Percentiles rank a stretch among this genome's conserved stretches.
phyloP scores from a whole-genome alignment of 2,888 invertebrate species.

The Pyrrhosoma nymphula region DNA sequence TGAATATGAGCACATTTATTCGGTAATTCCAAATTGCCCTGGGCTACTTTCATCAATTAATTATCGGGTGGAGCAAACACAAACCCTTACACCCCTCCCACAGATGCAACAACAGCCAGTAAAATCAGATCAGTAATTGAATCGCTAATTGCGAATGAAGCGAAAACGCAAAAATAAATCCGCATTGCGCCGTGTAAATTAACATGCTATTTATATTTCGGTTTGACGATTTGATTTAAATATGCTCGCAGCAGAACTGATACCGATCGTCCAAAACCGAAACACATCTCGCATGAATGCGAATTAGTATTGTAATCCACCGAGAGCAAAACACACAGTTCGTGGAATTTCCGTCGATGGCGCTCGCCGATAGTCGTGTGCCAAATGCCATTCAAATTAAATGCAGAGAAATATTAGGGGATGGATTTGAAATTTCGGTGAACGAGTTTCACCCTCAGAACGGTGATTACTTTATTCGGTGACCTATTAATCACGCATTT shows the following conservation, averaged over 20 bases:
- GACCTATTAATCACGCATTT: not conserved
- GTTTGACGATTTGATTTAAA: slow-evolving; percentile 22
- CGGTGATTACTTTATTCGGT: slow-evolving; percentile 5
- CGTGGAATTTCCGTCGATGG: not conserved
- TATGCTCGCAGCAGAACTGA: not conserved
- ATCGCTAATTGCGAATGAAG: slow-evolving; percentile 28
- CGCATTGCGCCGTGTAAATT: not conserved
- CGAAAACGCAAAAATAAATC: slow-evolving; percentile 21
- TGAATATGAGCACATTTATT: slow-evolving; percentile 32
- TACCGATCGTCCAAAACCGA: not conserved
- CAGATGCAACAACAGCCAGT: not conserved
- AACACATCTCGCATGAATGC: not conserved
- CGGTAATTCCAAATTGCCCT: slow-evolving; percentile 32
- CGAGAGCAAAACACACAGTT: not conserved
- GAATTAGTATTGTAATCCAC: slow-evolving; percentile 2
- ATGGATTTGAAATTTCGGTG: not conserved
- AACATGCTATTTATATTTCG: slow-evolving; percentile 25
- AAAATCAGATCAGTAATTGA: slow-evolving; percentile 29
- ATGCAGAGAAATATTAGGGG: not conserved
- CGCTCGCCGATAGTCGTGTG: not conserved
- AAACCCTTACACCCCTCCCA: not conserved
- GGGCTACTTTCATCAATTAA: slow-evolving; percentile 39
- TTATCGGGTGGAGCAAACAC: not conserved
- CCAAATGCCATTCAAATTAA: not conserved
- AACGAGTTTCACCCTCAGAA: not conserved